Evolutionary conservation across 2,888 invertebrate genomes (phyloP), one percentile per base, ranked within the genome.

Genomic region (Adineta ricciae): DNA sequence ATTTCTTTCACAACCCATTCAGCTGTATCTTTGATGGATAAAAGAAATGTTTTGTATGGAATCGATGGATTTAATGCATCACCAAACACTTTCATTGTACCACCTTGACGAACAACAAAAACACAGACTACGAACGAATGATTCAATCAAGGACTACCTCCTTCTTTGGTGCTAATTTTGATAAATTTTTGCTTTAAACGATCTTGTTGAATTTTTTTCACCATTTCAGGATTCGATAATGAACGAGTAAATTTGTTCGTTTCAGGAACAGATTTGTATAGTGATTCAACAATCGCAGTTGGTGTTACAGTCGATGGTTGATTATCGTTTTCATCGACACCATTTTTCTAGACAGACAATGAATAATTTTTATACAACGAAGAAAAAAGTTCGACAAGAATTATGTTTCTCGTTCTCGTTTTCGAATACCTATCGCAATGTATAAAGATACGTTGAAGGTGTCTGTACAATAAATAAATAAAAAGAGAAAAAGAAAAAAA

Each of bases 201-300:
- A 91, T 97, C 96, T 89, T 98, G 97, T 41, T 99, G 92, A 85
- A 97, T 92, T 84, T 97, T 93, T 99, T 99, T 99, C 88, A 99
- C 99, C 86, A 97, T 97, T 92, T 99, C 99, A 5, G 99, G 99
- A 92, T 99, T 99, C 87, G 97, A 98, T 90, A 99, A 99, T 88
- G 97, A 97, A 89, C 99, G 93, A 83, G 98, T 99, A 91, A 99
- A 99, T 54, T 82, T 49, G 88, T 96, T 97, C 84, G 97, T 97
- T 92, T 98, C 97, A 46, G 98, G 98, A 88, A 98, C 91, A 92
- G 97, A 97, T 64, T 88, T 93, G 87, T 91, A 91, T 83, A 91
- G 88, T 84, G 89, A 88, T 85, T 90, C 89, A 41, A 89, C 90
- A 82, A 90, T 89, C 52, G 78, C 9, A n/a, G 78, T 41, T 14